Base-by-base conservation (phyloP, 2,888 invertebrate species). In the Glyphotaelius pellucidus region DNA sequence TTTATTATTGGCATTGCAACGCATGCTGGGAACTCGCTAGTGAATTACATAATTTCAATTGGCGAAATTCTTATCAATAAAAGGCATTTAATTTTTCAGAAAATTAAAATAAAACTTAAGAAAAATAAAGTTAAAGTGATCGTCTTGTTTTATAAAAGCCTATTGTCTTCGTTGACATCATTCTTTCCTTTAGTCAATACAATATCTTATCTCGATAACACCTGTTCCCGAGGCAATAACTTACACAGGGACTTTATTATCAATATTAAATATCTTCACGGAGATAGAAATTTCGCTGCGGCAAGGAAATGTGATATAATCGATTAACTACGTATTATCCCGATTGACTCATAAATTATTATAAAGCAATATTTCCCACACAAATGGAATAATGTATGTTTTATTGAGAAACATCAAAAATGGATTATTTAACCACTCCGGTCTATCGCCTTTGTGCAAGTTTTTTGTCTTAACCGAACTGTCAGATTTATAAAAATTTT, bases 261-360 rank as follows among this genome's bases (percentile, higher is more conserved):
- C 67, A 67, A 67, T 67, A 67, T 67, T 25, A 25, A 67, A 67
- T 67, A 25, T 67, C 67, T 25, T 67, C 67, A 67, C 25, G 67
- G 67, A 1, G 25, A 67, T 25, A 67, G 14, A 67, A 67, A 67
- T 67, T 67, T 67, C 25, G 9, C 67, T n/a, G 25, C 25, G 30
- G 42, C 15, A 30, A 30, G 86, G 42, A 47, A 38, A 86, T 42
- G 47, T 42, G 47, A 86, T 30, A 86, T 86, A 86, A 47, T n/a
- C 86, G 47, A 86, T 25, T 86, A 86, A 86, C 67, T 67, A 7
- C 25, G 42, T 86, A 15, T 42, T 47, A 11, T 42, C 9, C 47
- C 42, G 47, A 47, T 47, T 47, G 86, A 47, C 47, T 83, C 30
- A 42, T 86, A 86, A 86, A 86, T 67, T 25, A n/a, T 67, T 67